Percentiles rank a stretch among this genome's conserved stretches.
These are phyloP conservation scores for Toxotes chatareus DNA, from an alignment of 2,113 vertebrate species.

Conservation along the genomic window DNA sequence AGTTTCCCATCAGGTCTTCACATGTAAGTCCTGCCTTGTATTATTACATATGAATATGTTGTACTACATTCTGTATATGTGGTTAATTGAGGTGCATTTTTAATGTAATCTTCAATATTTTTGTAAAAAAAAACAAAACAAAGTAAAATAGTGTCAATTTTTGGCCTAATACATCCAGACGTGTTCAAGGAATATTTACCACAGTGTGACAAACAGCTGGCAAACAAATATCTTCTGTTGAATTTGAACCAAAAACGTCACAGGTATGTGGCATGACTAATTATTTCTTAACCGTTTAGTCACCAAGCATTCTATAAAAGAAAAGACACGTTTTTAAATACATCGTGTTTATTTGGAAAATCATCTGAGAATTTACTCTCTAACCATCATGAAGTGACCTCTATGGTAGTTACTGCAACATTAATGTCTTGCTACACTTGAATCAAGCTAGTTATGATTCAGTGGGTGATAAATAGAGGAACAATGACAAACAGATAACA, in stretches of 20 bases:
- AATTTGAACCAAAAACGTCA: background rate
- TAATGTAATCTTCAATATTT: slow-evolving; percentile 25
- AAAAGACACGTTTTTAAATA: slow-evolving; percentile 44
- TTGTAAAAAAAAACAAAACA: background rate
- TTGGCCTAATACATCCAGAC: background rate
- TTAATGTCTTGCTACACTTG: slow-evolving; percentile 70
- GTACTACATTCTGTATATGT: slow-evolving; percentile 31
- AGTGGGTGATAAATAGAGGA: slow-evolving; percentile 50
- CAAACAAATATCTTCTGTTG: background rate
- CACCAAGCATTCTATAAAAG: slow-evolving; percentile 13
- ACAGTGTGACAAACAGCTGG: background rate
- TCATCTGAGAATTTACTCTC: slow-evolving; percentile 53
- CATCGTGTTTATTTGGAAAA: slow-evolving; percentile 77
- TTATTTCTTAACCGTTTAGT: background rate
- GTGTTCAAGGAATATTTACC: background rate
- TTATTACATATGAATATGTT: slow-evolving; percentile 12
- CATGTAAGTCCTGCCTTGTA: background rate
- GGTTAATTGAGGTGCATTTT: slow-evolving; percentile 4
- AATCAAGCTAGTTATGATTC: slow-evolving; percentile 59
- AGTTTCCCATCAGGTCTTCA: slow-evolving; percentile 25
- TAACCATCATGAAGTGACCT: slow-evolving; percentile 43
- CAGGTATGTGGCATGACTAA: background rate
- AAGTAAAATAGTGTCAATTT: slow-evolving; percentile 60
- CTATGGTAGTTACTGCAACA: slow-evolving; percentile 51
- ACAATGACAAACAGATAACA: slow-evolving; percentile 49